Conservation (phyloP, 2,797 vertebrate species). For the Etheostoma nigrum region DNA sequence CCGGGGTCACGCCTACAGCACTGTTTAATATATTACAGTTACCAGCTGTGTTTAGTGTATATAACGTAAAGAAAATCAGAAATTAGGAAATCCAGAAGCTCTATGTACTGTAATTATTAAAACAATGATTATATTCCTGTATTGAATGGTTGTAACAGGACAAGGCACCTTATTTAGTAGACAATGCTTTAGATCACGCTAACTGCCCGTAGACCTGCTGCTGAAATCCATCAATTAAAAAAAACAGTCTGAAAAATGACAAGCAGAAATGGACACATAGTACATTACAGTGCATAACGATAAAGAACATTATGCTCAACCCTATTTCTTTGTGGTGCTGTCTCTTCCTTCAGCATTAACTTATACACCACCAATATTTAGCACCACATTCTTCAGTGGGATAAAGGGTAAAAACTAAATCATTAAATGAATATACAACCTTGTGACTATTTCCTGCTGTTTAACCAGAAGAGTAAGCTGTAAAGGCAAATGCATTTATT, state of each 20-base stretch:
- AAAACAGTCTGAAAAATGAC: slow-evolving; percentile 37
- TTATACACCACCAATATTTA: slow-evolving; percentile 48
- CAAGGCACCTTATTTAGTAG: slow-evolving; percentile 67
- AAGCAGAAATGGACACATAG: slow-evolving; percentile 31
- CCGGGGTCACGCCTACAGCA: not conserved
- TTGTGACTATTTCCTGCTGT: slow-evolving; percentile 10
- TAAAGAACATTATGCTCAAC: slow-evolving; percentile 22
- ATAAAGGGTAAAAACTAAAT: slow-evolving; percentile 4
- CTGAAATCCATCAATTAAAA: slow-evolving; percentile 58
- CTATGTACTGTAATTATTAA: slow-evolving; percentile 29
- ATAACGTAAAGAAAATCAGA: slow-evolving; percentile 3
- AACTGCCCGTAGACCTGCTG: slow-evolving; percentile 24
- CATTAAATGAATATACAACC: slow-evolving; percentile 12
- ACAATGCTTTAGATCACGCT: slow-evolving; percentile 59
- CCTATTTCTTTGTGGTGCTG: not conserved
- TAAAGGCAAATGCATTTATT: slow-evolving; percentile 84
- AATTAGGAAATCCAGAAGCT: slow-evolving; percentile 18
- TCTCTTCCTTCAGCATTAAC: slow-evolving; percentile 33
- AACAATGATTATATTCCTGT: slow-evolving; percentile 17
- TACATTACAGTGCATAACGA: slow-evolving; percentile 39
- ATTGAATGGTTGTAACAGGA: slow-evolving; percentile 11
- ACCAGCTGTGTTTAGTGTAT: not conserved
- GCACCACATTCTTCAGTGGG: slow-evolving; percentile 42
- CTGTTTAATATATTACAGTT: not conserved
- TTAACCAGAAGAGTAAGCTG: slow-evolving; percentile 76